Evolutionary conservation across 2,113 vertebrate species (phyloP).

Genomic region (Sus scrofa): T2T-Sscrofa CM000817.6:78926001-78926500

Average conservation of each 20-base stretch:
- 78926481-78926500: not conserved
- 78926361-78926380: not conserved
- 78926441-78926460: not conserved
- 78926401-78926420: not conserved
- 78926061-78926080: constrained; percentile 21
- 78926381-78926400: constrained; percentile 57
- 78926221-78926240: constrained; percentile 66
- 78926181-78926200: not conserved
- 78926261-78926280: constrained; percentile 48
- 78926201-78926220: not conserved
- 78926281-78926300: constrained; percentile 85
- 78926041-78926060: constrained; percentile 35
- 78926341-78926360: constrained; percentile 45
- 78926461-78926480: not conserved
- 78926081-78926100: not conserved
- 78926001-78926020: not conserved
- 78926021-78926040: not conserved
- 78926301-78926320: constrained; percentile 50
- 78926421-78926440: not conserved
- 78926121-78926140: constrained; percentile 51
- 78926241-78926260: constrained; percentile 60
- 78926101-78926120: not conserved
- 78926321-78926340: constrained; percentile 41
- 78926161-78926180: constrained; percentile 23
- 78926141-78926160: constrained; percentile 51